Conservation (phyloP, 2,797 vertebrate genomes). For the Sebastes steindachneri region DNA sequence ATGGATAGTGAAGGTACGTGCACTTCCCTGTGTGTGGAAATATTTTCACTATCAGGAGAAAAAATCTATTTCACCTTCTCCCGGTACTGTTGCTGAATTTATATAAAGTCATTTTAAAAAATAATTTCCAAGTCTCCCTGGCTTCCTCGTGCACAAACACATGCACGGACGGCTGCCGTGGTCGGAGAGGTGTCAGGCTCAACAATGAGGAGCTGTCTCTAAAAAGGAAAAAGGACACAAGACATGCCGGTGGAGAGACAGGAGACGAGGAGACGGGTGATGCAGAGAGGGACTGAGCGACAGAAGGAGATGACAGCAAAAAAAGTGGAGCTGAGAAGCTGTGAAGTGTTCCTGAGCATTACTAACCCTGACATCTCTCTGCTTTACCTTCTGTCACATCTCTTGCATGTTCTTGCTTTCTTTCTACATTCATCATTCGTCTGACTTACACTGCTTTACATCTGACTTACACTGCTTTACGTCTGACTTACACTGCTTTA, state of each 20-base stretch:
- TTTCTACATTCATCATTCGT: background rate
- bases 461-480: too few relatives aligned
- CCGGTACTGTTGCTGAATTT: background rate
- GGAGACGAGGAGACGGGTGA: background rate
- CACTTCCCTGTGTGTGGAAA: background rate
- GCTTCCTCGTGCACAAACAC: background rate
- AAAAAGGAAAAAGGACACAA: background rate
- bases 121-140: too few relatives aligned
- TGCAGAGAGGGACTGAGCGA: slow-evolving; percentile 4
- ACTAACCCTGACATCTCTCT: slow-evolving; percentile 3
- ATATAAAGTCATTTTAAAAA: background rate
- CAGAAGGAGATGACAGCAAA: slow-evolving; percentile 41
- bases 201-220: slow-evolving; percentile 3
- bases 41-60: background rate
- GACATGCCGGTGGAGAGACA: background rate
- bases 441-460: background rate
- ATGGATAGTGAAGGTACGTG: background rate
- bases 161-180: background rate
- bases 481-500: too few relatives aligned
- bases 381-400: background rate
- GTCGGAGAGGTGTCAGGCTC: background rate
- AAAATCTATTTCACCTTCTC: background rate
- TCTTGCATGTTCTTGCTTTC: background rate
- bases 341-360: slow-evolving; percentile 18
- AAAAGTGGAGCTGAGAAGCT: slow-evolving; percentile 23